phyloP scores from a whole-genome alignment of 1,140 invertebrate species.

The Drosophila tristis region DNA sequence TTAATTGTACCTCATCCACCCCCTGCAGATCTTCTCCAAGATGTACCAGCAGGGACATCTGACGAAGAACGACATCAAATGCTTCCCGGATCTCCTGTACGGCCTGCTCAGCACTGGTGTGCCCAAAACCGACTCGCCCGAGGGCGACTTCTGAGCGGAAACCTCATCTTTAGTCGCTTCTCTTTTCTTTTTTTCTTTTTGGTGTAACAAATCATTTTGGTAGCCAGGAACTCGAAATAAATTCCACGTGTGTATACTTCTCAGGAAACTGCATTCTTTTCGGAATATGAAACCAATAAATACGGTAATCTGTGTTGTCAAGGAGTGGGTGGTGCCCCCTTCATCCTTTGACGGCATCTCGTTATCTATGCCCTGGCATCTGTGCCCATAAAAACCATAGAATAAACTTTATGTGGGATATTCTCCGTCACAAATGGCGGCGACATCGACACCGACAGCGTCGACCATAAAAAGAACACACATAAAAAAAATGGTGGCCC shows the following conservation, averaged over 20 bases:
- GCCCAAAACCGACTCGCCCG: not conserved
- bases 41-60: slow-evolving; percentile 67
- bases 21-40: slow-evolving; percentile 56
- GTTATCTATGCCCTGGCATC: slow-evolving; percentile 43
- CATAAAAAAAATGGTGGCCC: slow-evolving; percentile 40
- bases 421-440: slow-evolving; percentile 33
- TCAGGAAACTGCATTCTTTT: too few relatives aligned
- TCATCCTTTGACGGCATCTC: slow-evolving; percentile 10
- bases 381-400: slow-evolving; percentile 31
- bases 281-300: too few relatives aligned
- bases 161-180: not conserved
- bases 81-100: slow-evolving; percentile 62
- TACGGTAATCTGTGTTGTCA: too few relatives aligned
- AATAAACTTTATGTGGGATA: slow-evolving; percentile 43
- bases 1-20: too few relatives aligned
- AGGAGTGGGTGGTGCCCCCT: not conserved
- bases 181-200: not conserved
- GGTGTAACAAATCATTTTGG: too few relatives aligned
- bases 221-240: not conserved
- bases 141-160: not conserved
- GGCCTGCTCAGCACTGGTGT: slow-evolving; percentile 24
- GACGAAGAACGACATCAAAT: slow-evolving; percentile 74
- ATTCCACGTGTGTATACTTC: too few relatives aligned
- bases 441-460: not conserved
- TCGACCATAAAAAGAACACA: slow-evolving; percentile 45